Percentiles rank a stretch among this genome's conserved stretches.
Evolutionary conservation across 2,888 invertebrate genomes (phyloP).

Genomic region (Limnephilus marmoratus): DNA sequence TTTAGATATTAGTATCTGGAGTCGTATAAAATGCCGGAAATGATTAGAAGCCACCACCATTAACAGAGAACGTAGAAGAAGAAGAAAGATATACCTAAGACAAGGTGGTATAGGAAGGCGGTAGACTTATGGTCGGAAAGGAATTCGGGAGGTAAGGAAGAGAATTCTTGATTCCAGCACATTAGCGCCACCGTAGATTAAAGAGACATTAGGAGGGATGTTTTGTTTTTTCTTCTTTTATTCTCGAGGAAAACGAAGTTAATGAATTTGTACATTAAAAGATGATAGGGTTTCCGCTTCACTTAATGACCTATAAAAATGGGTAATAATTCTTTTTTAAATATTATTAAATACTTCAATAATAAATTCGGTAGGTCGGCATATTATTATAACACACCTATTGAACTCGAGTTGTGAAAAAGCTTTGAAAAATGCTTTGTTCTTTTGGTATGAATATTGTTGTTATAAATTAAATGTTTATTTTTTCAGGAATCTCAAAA

Average conservation of each 20-base stretch:
- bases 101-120: not conserved
- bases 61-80: not conserved
- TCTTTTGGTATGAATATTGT: too few relatives aligned
- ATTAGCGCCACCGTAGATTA: conserved; percentile 36
- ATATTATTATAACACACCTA: too few relatives aligned
- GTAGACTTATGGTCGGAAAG: conserved; percentile 36
- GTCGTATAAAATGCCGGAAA: too few relatives aligned
- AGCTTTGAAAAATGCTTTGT: too few relatives aligned
- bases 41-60: conserved; percentile 14
- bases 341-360: not conserved
- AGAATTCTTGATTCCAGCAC: conserved; percentile 28
- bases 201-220: conserved; percentile 35
- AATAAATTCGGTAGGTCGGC: not conserved
- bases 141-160: conserved; percentile 18
- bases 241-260: conserved; percentile 1
- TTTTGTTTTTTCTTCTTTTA: conserved; percentile 25
- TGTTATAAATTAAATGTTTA: too few relatives aligned
- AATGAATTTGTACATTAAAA: conserved; percentile 2
- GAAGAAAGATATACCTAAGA: not conserved
- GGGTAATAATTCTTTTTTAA: not conserved
- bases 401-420: too few relatives aligned
- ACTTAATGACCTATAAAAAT: not conserved
- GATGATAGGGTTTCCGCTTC: not conserved
- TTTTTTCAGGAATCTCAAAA: too few relatives aligned
- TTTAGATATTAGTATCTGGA: too few relatives aligned